phyloP scores from a whole-genome alignment of 2,113 vertebrate species.

The Ceyx melanurus region DNA sequence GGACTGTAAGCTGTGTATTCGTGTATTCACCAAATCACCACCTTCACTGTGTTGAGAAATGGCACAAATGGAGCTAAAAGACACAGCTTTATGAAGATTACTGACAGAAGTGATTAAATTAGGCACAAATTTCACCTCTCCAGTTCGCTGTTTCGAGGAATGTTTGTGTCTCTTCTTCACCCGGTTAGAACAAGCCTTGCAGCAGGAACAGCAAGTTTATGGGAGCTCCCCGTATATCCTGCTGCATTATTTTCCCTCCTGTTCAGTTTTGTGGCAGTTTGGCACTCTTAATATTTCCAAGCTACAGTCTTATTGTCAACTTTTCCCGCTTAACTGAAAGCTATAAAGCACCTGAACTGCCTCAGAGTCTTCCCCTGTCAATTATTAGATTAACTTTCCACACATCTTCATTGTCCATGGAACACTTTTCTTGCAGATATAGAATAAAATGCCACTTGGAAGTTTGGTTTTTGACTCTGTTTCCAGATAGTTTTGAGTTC shows the following conservation, averaged over 20 bases:
- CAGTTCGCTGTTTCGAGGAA: background rate
- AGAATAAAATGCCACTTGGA: conserved; percentile 6
- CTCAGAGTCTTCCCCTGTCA: conserved; percentile 14
- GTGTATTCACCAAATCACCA: background rate
- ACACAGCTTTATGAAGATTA: background rate
- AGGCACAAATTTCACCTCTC: background rate
- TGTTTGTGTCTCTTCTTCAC: background rate
- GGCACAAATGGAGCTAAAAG: background rate
- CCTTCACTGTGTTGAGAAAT: background rate
- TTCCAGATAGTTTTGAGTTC: background rate
- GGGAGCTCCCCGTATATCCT: background rate
- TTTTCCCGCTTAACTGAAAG: conserved; percentile 39
- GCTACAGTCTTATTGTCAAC: conserved; percentile 8
- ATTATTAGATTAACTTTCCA: background rate
- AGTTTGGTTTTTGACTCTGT: background rate
- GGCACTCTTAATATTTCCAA: conserved; percentile 10
- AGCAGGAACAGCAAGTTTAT: background rate
- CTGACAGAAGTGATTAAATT: background rate
- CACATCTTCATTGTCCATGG: background rate
- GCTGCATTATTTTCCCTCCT: background rate
- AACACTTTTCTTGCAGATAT: background rate
- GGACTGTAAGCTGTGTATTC: background rate
- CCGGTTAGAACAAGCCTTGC: background rate
- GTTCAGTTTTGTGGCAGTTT: background rate
- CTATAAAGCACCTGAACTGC: conserved; percentile 34